These are phyloP conservation scores for Zhengitettix transpicula DNA, from an alignment of 2,888 invertebrate species.

Conservation along the genomic window DNA sequence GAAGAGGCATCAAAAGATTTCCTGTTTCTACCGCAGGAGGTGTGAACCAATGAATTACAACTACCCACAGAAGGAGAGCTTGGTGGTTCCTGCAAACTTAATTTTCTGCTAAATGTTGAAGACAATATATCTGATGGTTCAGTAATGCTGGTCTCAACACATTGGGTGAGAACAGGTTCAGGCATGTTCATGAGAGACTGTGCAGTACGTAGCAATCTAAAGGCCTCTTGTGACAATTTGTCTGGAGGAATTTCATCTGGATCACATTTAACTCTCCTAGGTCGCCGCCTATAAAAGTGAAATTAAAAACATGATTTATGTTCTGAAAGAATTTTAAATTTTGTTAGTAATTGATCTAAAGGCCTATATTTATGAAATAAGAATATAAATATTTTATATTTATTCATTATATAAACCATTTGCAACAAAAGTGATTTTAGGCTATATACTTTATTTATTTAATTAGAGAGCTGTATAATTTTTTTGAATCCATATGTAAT, in stretches of 20 bases:
- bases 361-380: no score
- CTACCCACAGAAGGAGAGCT: not conserved
- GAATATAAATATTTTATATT: no score
- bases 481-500: no score
- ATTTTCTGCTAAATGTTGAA: not conserved
- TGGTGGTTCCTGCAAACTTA: not conserved
- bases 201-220: conserved; percentile 41
- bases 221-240: conserved; percentile 48
- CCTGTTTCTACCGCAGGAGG: not conserved
- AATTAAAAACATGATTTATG: no score
- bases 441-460: no score
- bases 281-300: conserved; percentile 7
- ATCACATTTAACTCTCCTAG: conserved; percentile 14
- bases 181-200: conserved; percentile 44
- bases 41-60: conserved; percentile 1
- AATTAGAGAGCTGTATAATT: no score
- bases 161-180: conserved; percentile 38
- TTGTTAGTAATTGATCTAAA: no score
- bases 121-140: not conserved
- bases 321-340: no score
- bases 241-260: conserved; percentile 38
- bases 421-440: no score
- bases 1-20: conserved; percentile 2
- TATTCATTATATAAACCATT: no score
- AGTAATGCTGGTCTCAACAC: conserved; percentile 8